Evolutionary conservation across 2,113 vertebrate genomes (phyloP).

Genomic region (Neogobius melanostomus): DNA sequence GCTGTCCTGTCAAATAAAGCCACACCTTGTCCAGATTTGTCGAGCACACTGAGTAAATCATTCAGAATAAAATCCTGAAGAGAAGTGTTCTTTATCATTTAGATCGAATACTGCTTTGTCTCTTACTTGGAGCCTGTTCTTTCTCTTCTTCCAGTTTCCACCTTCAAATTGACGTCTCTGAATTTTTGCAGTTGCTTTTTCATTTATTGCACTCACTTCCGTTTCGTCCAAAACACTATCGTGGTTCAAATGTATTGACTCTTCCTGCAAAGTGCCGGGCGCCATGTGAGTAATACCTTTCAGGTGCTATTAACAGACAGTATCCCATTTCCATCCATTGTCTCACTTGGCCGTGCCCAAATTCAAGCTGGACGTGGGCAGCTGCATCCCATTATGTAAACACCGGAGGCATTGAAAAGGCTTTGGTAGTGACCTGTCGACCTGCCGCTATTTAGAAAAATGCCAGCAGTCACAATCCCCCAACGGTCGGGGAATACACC

Average conservation of each 20-base stretch:
- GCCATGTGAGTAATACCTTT: too few species aligned
- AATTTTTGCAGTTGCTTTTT: not conserved
- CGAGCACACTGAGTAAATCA: too few species aligned
- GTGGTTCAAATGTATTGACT: not conserved
- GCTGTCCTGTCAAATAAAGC: too few species aligned
- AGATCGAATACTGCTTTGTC: too few species aligned
- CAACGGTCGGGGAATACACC: slow-evolving; percentile 26
- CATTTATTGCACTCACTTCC: not conserved
- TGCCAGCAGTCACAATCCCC: slow-evolving; percentile 25
- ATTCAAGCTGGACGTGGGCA: slow-evolving; percentile 23
- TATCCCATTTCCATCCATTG: not conserved
- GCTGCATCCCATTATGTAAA: slow-evolving; percentile 50
- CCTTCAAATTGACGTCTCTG: too few species aligned
- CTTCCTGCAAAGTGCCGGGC: too few species aligned
- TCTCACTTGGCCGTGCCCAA: not conserved
- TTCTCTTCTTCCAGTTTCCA: too few species aligned
- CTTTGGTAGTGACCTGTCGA: slow-evolving; percentile 39
- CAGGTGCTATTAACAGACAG: not conserved
- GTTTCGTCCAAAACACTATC: not conserved
- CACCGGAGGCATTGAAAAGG: slow-evolving; percentile 27
- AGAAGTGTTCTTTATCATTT: too few species aligned
- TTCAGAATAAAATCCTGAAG: too few species aligned
- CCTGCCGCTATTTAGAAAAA: slow-evolving; percentile 53
- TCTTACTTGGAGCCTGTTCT: too few species aligned
- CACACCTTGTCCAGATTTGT: too few species aligned